phyloP scores from a whole-genome alignment of 2,888 invertebrate species.

The Dermolepida albohirtum region DNA sequence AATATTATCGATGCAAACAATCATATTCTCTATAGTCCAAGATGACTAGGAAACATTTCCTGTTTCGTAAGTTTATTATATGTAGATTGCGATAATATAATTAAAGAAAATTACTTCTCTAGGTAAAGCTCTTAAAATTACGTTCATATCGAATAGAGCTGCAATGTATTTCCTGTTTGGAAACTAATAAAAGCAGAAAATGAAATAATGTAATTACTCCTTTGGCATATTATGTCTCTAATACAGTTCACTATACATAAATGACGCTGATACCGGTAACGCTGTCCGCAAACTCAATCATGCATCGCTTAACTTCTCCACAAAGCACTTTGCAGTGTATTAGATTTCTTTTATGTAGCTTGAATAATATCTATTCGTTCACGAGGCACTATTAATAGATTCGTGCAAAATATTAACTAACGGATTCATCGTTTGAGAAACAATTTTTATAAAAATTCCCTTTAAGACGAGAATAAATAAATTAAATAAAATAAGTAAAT shows the following conservation, averaged over 20 bases:
- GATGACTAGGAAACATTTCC: too few species aligned
- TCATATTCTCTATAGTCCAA: too few species aligned
- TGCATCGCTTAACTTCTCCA: conserved; percentile 19
- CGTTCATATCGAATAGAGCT: background rate
- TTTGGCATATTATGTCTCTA: background rate
- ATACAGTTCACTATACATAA: conserved; percentile 6
- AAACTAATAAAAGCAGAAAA: conserved; percentile 10
- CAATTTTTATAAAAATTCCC: too few species aligned
- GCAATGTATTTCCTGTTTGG: background rate
- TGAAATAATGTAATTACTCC: background rate
- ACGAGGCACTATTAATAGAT: too few species aligned
- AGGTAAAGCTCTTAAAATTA: background rate
- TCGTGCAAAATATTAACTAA: too few species aligned
- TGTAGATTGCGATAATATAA: background rate
- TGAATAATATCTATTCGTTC: conserved; percentile 23
- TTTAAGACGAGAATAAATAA: too few species aligned
- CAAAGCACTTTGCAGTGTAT: conserved; percentile 13
- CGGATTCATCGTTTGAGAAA: too few species aligned
- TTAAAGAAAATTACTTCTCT: background rate
- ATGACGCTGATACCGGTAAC: conserved; percentile 2
- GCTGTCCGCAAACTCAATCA: conserved; percentile 16
- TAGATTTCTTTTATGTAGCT: conserved; percentile 18
- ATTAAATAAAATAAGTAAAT: too few species aligned
- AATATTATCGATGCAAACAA: too few species aligned
- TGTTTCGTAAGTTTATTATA: too few species aligned